phyloP scores from a whole-genome alignment of 2,888 invertebrate genomes.

The Cheilosia vernalis region DNA sequence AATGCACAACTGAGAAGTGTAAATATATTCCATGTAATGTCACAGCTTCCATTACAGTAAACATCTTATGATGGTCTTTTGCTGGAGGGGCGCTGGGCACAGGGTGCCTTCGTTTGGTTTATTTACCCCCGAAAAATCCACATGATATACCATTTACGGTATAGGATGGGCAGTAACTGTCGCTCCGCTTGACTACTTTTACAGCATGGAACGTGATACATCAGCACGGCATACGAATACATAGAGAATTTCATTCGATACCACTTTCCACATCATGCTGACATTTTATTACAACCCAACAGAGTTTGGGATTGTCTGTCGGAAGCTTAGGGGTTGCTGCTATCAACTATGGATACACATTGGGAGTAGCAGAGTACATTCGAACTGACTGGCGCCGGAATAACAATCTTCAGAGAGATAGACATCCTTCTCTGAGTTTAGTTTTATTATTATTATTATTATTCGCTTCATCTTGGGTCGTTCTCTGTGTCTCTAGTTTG shows the following conservation, averaged over 20 bases:
- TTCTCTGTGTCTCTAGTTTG: constrained; percentile 35
- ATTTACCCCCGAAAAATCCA: constrained; percentile 49
- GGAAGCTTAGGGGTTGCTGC: constrained; percentile 32
- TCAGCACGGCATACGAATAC: constrained; percentile 26
- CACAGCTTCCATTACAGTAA: constrained; percentile 67
- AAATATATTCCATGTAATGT: constrained; percentile 61
- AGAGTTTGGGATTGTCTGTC: constrained; percentile 28
- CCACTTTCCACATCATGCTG: constrained; percentile 64
- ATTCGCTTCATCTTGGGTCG: constrained; percentile 67
- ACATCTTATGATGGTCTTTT: constrained; percentile 67
- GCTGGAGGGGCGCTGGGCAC: background rate
- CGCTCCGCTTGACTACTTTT: constrained; percentile 54
- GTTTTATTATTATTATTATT: constrained; percentile 73
- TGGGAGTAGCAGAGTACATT: constrained; percentile 41
- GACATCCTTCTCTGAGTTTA: constrained; percentile 74
- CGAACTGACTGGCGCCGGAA: constrained; percentile 58
- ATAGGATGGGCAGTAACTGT: constrained; percentile 34
- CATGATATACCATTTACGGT: constrained; percentile 26
- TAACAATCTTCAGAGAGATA: constrained; percentile 60
- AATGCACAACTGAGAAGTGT: constrained; percentile 72
- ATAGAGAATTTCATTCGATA: constrained; percentile 69
- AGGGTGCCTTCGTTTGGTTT: constrained; percentile 38
- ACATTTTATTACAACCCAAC: constrained; percentile 67
- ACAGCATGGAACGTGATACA: constrained; percentile 69
- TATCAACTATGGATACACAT: constrained; percentile 21